Evolutionary conservation across 2,113 vertebrate species (phyloP).

Genomic region (Dascyllus trimaculatus): DNA sequence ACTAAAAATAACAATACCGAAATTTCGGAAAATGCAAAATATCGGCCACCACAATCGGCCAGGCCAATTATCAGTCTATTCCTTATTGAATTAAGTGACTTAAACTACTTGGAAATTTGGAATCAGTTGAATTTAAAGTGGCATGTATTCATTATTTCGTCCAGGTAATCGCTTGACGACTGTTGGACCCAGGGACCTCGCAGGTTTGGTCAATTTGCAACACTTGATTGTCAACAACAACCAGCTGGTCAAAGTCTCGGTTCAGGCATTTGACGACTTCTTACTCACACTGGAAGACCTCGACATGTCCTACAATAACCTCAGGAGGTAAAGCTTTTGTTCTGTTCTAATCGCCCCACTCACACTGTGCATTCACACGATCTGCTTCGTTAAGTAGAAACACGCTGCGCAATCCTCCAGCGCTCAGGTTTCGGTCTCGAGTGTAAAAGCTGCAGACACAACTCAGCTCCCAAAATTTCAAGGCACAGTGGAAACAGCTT

Average conservation of each 20-base stretch:
- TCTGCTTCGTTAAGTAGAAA: constrained; percentile 14
- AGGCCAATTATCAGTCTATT: too few relatives aligned
- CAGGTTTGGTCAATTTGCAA: constrained; percentile 91
- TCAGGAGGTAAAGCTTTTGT: constrained; percentile 73
- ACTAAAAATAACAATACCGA: too few relatives aligned
- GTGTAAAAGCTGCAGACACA: constrained; percentile 1
- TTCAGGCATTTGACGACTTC: constrained; percentile 91
- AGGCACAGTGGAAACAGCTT: constrained; percentile 8
- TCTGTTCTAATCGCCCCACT: not conserved
- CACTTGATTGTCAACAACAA: constrained; percentile 93
- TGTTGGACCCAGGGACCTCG: constrained; percentile 86
- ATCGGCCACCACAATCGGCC: too few relatives aligned
- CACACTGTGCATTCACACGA: not conserved
- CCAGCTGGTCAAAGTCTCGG: constrained; percentile 88
- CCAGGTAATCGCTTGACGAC: constrained; percentile 88
- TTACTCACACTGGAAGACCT: constrained; percentile 90
- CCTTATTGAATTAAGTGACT: too few relatives aligned
- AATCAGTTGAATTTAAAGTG: not conserved
- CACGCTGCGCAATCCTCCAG: not conserved
- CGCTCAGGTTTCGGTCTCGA: constrained; percentile 4
- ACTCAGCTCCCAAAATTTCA: constrained; percentile 24
- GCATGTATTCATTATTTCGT: not conserved
- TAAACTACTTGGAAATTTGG: too few relatives aligned
- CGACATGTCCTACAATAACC: constrained; percentile 94
- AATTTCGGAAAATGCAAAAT: too few relatives aligned